These are phyloP conservation scores for Diacarnus erythraeanus DNA, from an alignment of 37 sponge, comb jelly and placozoan genomes.

Conservation along the genomic window DNA sequence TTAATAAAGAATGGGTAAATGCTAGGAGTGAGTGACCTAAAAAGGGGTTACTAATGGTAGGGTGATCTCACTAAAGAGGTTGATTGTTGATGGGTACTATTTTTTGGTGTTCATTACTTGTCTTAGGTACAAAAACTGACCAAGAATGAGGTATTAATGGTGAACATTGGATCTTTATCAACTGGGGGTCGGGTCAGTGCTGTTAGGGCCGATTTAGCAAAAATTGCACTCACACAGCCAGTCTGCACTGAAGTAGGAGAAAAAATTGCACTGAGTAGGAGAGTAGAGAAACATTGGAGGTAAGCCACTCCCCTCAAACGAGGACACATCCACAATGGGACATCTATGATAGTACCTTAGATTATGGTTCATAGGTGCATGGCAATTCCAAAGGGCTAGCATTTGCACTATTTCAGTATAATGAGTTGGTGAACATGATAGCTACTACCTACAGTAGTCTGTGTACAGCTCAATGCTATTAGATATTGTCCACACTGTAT, in stretches of 20 bases:
- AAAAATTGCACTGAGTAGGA: slow-evolving; percentile 92
- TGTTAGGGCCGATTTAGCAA: slow-evolving; percentile 93
- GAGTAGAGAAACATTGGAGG: slow-evolving; percentile 98
- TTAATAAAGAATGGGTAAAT: no score
- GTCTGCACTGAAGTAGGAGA: slow-evolving; percentile 98
- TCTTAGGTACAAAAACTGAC: slow-evolving; percentile 85
- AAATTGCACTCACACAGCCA: slow-evolving; percentile 90
- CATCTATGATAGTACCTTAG: no score
- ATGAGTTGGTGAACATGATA: no score
- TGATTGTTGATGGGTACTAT: not conserved
- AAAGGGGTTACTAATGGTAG: not conserved
- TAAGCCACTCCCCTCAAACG: slow-evolving; percentile 19
- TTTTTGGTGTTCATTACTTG: not conserved
- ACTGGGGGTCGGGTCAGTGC: slow-evolving; percentile 95
- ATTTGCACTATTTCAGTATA: no score
- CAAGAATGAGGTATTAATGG: slow-evolving; percentile 92
- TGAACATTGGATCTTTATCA: slow-evolving; percentile 96
- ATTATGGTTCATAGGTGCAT: no score
- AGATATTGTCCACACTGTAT: not conserved
- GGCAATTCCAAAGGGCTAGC: no score
- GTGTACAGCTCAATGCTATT: no score
- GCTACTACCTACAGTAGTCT: no score
- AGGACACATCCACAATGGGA: not conserved
- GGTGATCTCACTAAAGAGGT: not conserved
- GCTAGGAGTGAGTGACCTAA: no score